Base-by-base conservation (phyloP, 2,888 invertebrate species). In the Melanostoma scalare region DNA sequence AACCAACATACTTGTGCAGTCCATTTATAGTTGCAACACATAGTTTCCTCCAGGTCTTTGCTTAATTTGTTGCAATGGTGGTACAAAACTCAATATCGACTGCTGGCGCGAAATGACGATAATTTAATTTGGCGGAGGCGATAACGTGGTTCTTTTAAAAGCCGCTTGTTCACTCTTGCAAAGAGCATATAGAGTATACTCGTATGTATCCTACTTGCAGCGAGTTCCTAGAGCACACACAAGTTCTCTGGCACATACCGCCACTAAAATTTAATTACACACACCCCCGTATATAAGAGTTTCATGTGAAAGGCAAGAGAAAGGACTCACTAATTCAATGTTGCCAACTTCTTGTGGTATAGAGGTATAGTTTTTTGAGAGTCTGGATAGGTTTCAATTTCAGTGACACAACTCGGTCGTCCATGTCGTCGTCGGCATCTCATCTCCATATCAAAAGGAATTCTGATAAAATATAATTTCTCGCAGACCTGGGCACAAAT, bases 211-310 rank as follows among this genome's bases (percentile, higher is more conserved):
- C 33, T 31, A 31, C 5, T 40, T 8, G n/a, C 6, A 48, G 9
- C 3, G 36, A 56, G 33, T 55, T 38, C 4, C 48, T 4, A 5
- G 9, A 42, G 44, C 40, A 52, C n/a, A 31, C 40, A 46, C 38
- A 60, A 52, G 72, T 56, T 55, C 56, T 46, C 56, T 20, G 2
- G 61, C 78, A 69, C 63, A 78, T 74, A 55, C 30, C 20, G 9
- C 52, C 52, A 58, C 68, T 79, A 72, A 79, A 84, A 84, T 84
- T 84, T 84, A 84, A 84, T 84, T 84, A 84, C 74, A 65, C 52
- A 78, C 74, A 58, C 53, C 69, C 78, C 69, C 56, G 31, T 42
- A 20, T 20, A 20, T 20, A 20, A 20, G 20, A 20, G 20, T 20
- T 20, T 20, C 20, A 20, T 20, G 1, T 20, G 20, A 20, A 20